A percentile compares a stretch with the other conserved stretches of the same genome.
These are phyloP conservation scores for Hylyphantes graminicola DNA, from an alignment of 1,140 invertebrate genomes.

Conservation along the genomic window DNA sequence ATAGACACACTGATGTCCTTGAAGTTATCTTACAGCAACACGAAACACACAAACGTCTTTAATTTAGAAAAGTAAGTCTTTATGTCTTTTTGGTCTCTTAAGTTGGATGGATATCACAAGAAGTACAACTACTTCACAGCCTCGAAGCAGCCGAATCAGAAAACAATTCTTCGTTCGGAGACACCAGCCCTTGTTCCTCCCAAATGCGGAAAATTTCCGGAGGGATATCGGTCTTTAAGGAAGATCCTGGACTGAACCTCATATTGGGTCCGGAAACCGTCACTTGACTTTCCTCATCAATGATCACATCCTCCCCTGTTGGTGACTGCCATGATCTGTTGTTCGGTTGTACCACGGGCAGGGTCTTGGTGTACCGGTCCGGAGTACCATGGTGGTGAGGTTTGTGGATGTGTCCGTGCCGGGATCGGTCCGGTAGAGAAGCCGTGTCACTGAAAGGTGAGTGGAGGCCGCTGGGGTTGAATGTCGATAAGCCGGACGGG, in stretches of 20 bases:
- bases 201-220: constrained; percentile 44
- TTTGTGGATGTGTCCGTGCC: constrained; percentile 6
- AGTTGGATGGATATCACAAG: neutral
- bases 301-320: constrained; percentile 13
- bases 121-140: constrained; percentile 14
- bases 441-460: constrained; percentile 38
- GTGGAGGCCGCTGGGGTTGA: constrained; percentile 3
- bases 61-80: neutral
- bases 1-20: neutral
- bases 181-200: constrained; percentile 50
- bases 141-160: constrained; percentile 45
- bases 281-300: constrained; percentile 21
- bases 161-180: constrained; percentile 43
- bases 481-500: constrained; percentile 17
- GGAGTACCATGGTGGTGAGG: constrained; percentile 21
- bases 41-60: constrained; percentile 3
- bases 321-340: constrained; percentile 10
- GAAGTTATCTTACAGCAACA: neutral
- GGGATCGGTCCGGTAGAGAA: constrained; percentile 15
- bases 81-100: no score
- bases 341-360: neutral
- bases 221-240: neutral
- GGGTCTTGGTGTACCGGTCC: neutral
- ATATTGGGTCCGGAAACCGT: constrained; percentile 35
- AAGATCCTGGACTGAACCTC: constrained; percentile 34